Base-by-base conservation (phyloP, 2,113 vertebrate species). In the Embiotoca jacksoni region DNA sequence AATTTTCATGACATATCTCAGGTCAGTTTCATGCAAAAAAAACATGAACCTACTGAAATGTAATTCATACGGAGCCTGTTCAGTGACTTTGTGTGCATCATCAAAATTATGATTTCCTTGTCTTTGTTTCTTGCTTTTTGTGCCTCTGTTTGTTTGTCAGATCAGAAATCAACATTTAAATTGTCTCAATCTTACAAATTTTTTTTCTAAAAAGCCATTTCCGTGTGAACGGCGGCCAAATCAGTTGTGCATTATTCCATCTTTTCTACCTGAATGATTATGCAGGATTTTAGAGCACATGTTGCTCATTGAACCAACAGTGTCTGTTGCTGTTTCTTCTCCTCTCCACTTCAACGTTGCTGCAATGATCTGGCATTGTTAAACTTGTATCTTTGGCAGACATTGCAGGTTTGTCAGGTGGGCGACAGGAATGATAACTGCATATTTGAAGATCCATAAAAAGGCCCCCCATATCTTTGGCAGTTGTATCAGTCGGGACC, bases 371-470 rank as follows among this genome's bases (percentile, higher is more conserved):
- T 76, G 50, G 39, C 44, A 31, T 77, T 84, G 76, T 87, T 84
- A 80, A 91, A 90, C 63, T 88, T 92, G 91, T 85, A 89, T 90
- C 75, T 88, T 80, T 75, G 66, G 70, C 81, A 90, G 80, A 81
- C 57, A 58, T 69, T 75, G 75, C 80, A 60, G 50, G 54, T 68
- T 80, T 85, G 90, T 89, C 89, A 90, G 81, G 85, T 88, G 80
- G 68, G 69, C 55, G 75, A 81, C 6, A 10, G 78, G 58, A 82
- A 76, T 60, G 75, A 84, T 88, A 81, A 87, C 80, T 57, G 81
- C 69, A 87, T 79, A 81, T 90, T 88, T 87, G 84, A 80, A 84
- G 81, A 90, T 76, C 81, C 79, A 92, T 89, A 85, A 89, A 92
- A 90, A 75, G 60, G 36, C 44, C 14, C 71, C 23, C 62, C 77